Conservation (phyloP, 2,888 invertebrate genomes). For the Macrostomum cliftonense region DNA sequence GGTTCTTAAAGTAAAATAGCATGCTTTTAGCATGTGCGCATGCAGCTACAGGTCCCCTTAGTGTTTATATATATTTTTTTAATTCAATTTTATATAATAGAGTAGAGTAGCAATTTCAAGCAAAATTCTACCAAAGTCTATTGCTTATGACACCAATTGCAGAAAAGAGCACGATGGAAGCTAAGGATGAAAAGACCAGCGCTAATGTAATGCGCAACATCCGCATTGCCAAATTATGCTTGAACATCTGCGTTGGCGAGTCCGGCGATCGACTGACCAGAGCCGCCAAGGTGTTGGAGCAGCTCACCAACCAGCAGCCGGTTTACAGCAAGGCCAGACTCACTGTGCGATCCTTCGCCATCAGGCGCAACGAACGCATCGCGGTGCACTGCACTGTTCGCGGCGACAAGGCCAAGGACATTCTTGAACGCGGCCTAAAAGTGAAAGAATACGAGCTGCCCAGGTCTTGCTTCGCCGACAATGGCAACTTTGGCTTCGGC, state of each 20-base stretch:
- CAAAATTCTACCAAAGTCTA: too few relatives aligned
- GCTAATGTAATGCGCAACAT: constrained; percentile 92
- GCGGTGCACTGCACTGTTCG: constrained; percentile 97
- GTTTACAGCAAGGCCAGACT: constrained; percentile 99
- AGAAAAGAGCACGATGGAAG: too few relatives aligned
- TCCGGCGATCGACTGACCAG: constrained; percentile 61
- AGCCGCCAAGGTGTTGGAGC: constrained; percentile 69
- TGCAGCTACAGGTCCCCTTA: too few relatives aligned
- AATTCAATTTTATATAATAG: too few relatives aligned
- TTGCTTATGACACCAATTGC: too few relatives aligned
- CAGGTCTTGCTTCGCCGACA: constrained; percentile 68
- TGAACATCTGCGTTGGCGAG: constrained; percentile 98
- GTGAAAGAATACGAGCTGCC: constrained; percentile 94
- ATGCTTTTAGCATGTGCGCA: too few relatives aligned
- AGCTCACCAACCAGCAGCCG: constrained; percentile 92
- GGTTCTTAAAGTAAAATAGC: too few relatives aligned
- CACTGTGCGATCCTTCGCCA: constrained; percentile 85
- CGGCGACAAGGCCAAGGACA: constrained; percentile 64
- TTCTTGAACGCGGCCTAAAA: constrained; percentile 7
- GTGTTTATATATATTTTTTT: too few relatives aligned
- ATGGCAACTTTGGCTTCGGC: constrained; percentile 92
- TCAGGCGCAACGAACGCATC: constrained; percentile 98
- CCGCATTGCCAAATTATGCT: constrained; percentile 83
- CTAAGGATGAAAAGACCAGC: too few relatives aligned
- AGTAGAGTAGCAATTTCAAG: too few relatives aligned